Evolutionary conservation across 2,113 vertebrate genomes (phyloP), one percentile per base, ranked within the genome.

Genomic region (Crotalus tigris): DNA sequence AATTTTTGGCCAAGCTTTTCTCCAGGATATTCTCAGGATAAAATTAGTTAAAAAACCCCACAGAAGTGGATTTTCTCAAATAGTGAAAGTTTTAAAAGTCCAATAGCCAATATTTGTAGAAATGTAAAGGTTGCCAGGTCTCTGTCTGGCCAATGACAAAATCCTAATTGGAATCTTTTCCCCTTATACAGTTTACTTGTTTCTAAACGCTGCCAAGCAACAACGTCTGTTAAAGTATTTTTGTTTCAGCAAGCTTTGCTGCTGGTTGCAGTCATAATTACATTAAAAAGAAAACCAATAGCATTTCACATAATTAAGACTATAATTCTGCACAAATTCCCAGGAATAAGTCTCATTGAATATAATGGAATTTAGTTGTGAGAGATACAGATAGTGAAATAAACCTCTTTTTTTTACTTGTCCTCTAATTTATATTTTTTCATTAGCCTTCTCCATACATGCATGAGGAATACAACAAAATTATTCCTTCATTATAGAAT

Each of bases 1-100:
- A 94, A 29, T 91, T 92, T 95, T 95, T 85, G 29, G 87, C 44
- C 91, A 89, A 59, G 91, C 11, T 0, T 0, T 90, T 95, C 94
- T 93, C 17, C n/a, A 61, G 24, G 51, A 23, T 51, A 89, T 93
- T 53, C 61, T 90, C 54, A 90, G 29, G 69, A 88, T 88, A 26
- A 54, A 54, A 58, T 54, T 61, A 93, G 53, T 90, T 81, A 29
- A 93, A 0, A 4, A 87, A 95, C 94, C 51, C 59, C 88, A 58
- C 59, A 91, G 24, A 96, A 39, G 51, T 19, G 12, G 39, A 53
- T 33, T 92, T 94, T 95, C 51, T 33, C n/a, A 46, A 88, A 88
- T 59, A 46, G 58, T 91, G 3, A 0, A 23, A 0, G 17, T 0
- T 12, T 55, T 91, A 21, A 69, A 57, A 29, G 54, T 44, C 29